Evolutionary conservation across 2,113 vertebrate species (phyloP).

Genomic region (Lonchura striata): DNA sequence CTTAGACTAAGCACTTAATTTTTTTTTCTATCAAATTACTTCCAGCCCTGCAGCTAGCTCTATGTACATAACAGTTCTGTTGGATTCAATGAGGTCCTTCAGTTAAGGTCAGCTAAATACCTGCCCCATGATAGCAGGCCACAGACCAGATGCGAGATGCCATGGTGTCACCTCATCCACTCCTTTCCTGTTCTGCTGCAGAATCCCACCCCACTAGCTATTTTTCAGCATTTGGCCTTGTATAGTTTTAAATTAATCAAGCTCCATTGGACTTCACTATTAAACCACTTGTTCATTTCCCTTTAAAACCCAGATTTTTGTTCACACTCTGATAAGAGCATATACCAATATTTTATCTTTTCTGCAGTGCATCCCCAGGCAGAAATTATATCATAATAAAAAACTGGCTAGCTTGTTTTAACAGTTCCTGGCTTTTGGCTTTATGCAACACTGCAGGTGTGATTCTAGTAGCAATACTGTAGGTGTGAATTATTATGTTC

Average conservation of each 20-base stretch:
- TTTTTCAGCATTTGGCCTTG: constrained; percentile 6
- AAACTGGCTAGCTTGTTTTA: constrained; percentile 49
- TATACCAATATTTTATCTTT: constrained; percentile 54
- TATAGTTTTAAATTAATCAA: neutral
- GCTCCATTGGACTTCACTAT: neutral
- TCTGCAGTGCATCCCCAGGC: constrained; percentile 12
- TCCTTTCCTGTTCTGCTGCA: neutral
- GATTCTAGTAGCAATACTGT: constrained; percentile 36
- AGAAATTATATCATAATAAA: constrained; percentile 40
- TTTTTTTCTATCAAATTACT: constrained; percentile 34
- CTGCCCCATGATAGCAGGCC: neutral
- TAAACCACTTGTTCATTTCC: neutral
- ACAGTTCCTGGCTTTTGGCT: constrained; percentile 41
- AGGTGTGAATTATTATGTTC: constrained; percentile 45
- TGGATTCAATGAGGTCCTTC: neutral
- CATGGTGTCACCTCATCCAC: neutral
- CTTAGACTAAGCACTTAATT: constrained; percentile 6
- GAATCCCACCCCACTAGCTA: neutral
- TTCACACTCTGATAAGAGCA: constrained; percentile 41
- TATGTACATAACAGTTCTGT: neutral
- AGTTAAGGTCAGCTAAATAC: neutral
- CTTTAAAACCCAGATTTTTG: constrained; percentile 38
- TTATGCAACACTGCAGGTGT: constrained; percentile 39
- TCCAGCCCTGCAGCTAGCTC: neutral
- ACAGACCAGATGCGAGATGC: neutral